These are phyloP conservation scores for Mallotus villosus DNA, from an alignment of 2,797 vertebrate genomes.

Conservation along the genomic window DNA sequence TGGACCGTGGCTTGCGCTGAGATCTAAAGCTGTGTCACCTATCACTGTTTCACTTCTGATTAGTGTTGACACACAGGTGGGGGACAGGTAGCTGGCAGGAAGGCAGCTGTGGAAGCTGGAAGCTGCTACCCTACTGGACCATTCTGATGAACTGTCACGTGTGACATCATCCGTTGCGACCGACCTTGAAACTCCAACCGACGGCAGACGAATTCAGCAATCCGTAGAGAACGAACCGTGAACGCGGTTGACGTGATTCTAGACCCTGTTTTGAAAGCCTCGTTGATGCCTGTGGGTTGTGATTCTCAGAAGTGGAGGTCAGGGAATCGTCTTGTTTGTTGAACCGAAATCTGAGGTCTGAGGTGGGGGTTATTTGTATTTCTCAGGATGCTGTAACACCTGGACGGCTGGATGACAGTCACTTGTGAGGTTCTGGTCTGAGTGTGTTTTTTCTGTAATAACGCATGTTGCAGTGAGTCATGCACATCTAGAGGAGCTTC, in stretches of 20 bases:
- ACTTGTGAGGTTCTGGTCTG: too few species aligned
- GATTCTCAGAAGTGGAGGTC: too few species aligned
- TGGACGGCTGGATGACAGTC: too few species aligned
- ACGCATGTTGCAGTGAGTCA: too few species aligned
- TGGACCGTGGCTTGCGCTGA: neutral
- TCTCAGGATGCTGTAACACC: too few species aligned
- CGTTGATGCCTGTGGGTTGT: too few species aligned
- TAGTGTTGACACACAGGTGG: neutral
- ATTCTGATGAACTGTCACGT: neutral
- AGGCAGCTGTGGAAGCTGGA: neutral
- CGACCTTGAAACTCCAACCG: neutral
- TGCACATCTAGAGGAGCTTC: too few species aligned
- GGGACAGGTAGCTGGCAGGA: conserved; percentile 1
- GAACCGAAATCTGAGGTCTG: too few species aligned
- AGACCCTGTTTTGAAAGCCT: too few species aligned
- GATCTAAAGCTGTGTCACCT: conserved; percentile 5
- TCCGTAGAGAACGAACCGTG: neutral
- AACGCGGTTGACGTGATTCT: neutral
- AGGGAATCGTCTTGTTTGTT: too few species aligned
- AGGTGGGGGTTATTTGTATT: too few species aligned
- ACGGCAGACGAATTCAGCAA: neutral
- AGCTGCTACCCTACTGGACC: neutral
- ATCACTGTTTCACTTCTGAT: neutral
- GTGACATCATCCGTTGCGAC: neutral
- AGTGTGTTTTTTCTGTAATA: too few species aligned